Percentiles rank a stretch among this genome's conserved stretches.
phyloP scores from a whole-genome alignment of 2,113 vertebrate species.

The Odocoileus hemionus region DNA sequence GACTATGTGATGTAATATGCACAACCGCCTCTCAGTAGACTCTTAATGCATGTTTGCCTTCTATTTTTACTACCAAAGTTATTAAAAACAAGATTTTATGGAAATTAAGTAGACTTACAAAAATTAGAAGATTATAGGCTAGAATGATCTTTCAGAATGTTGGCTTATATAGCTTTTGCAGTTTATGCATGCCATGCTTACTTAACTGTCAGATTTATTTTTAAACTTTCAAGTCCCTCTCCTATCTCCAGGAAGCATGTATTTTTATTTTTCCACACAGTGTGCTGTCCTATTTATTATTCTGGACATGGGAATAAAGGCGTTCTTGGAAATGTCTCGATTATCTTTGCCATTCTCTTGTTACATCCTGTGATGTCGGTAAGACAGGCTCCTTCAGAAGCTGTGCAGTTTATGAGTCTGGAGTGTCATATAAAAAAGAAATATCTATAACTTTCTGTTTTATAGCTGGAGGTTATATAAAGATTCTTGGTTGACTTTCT shows the following conservation, averaged over 20 bases:
- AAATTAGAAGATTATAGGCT: background rate
- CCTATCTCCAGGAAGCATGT: background rate
- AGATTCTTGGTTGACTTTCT: background rate
- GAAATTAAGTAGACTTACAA: background rate
- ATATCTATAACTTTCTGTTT: background rate
- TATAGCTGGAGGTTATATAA: background rate
- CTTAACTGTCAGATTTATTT: background rate
- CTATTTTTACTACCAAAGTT: background rate
- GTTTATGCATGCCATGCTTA: background rate
- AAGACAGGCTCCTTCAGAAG: background rate
- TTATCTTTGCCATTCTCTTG: background rate
- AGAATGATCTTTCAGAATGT: background rate
- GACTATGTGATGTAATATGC: background rate
- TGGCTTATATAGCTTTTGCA: background rate
- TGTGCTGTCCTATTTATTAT: background rate
- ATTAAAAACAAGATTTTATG: background rate
- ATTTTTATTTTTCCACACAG: slow-evolving; percentile 23
- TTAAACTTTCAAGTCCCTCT: background rate
- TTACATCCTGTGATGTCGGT: background rate
- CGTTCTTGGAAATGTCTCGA: background rate
- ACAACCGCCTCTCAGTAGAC: background rate
- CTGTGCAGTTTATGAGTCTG: slow-evolving; percentile 13
- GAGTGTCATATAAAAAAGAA: background rate
- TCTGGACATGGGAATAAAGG: background rate
- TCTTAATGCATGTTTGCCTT: background rate